These are phyloP conservation scores for Ooceraea biroi DNA, from an alignment of 1,140 invertebrate genomes.

Conservation along the genomic window DNA sequence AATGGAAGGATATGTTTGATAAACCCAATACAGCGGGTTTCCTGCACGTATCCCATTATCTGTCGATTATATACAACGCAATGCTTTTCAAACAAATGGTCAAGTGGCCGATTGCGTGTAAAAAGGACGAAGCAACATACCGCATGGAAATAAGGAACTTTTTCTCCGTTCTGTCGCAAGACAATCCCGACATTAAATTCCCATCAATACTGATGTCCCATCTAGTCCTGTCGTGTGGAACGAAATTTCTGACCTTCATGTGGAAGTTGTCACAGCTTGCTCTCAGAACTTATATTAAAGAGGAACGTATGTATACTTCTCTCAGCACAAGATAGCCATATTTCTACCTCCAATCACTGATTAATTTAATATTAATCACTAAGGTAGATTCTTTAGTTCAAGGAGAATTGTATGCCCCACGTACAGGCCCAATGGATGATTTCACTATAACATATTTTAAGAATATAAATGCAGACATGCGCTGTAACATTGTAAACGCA, in stretches of 20 bases:
- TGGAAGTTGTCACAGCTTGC: slow-evolving; percentile 78
- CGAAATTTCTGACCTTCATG: slow-evolving; percentile 77
- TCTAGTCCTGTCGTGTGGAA: slow-evolving; percentile 76
- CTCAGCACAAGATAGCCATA: neutral
- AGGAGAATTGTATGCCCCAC: slow-evolving; percentile 24
- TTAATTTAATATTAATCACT: neutral
- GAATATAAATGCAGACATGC: slow-evolving; percentile 43
- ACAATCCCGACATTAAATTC: slow-evolving; percentile 78
- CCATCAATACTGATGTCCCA: slow-evolving; percentile 75
- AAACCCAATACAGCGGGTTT: slow-evolving; percentile 86
- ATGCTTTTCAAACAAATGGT: slow-evolving; percentile 82
- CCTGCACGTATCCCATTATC: slow-evolving; percentile 85
- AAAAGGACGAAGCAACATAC: slow-evolving; percentile 84
- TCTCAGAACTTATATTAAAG: slow-evolving; percentile 69
- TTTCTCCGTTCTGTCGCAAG: slow-evolving; percentile 69
- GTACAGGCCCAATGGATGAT: neutral
- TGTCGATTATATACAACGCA: slow-evolving; percentile 83
- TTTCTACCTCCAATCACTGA: too few species aligned
- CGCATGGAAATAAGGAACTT: slow-evolving; percentile 77
- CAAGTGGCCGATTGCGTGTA: slow-evolving; percentile 85
- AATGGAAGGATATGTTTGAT: slow-evolving; percentile 85
- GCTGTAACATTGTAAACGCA: slow-evolving; percentile 28
- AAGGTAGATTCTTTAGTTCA: slow-evolving; percentile 33
- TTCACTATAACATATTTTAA: slow-evolving; percentile 45
- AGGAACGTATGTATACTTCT: slow-evolving; percentile 60